Conservation (phyloP, 2,888 invertebrate species). For the Monoplex corrugatus region DNA sequence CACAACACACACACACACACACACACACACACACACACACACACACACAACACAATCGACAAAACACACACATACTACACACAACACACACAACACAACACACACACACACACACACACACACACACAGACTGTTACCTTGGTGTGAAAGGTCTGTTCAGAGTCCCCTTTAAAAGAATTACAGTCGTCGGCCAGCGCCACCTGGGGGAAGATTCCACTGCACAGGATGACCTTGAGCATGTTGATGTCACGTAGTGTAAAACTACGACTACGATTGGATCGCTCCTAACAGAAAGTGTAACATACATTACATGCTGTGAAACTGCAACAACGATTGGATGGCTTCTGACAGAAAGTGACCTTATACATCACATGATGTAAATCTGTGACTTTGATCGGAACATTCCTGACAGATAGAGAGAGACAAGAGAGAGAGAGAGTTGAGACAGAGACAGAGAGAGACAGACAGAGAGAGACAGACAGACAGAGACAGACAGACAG, state of each 20-base stretch:
- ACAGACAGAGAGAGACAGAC: not conserved
- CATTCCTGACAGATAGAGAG: too few relatives aligned
- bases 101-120: too few relatives aligned
- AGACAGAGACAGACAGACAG: not conserved
- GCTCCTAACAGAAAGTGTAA: constrained; percentile 72
- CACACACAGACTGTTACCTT: constrained; percentile 67
- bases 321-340: too few relatives aligned
- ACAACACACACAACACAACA: too few relatives aligned
- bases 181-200: constrained; percentile 96
- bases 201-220: constrained; percentile 97
- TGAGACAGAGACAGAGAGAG: not conserved
- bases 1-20: too few relatives aligned
- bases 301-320: not conserved
- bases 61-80: too few relatives aligned
- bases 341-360: not conserved
- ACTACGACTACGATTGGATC: constrained; percentile 71
- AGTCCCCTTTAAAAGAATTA: constrained; percentile 91
- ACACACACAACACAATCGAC: too few relatives aligned
- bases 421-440: too few relatives aligned
- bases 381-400: not conserved
- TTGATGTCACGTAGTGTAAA: constrained; percentile 78
- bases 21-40: too few relatives aligned
- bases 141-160: constrained; percentile 82
- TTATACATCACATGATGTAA: too few relatives aligned
- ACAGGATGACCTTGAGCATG: constrained; percentile 87